Evolutionary conservation across 2,888 invertebrate genomes (phyloP), one percentile per base, ranked within the genome.

Genomic region (Ornithoptera priamus): DNA sequence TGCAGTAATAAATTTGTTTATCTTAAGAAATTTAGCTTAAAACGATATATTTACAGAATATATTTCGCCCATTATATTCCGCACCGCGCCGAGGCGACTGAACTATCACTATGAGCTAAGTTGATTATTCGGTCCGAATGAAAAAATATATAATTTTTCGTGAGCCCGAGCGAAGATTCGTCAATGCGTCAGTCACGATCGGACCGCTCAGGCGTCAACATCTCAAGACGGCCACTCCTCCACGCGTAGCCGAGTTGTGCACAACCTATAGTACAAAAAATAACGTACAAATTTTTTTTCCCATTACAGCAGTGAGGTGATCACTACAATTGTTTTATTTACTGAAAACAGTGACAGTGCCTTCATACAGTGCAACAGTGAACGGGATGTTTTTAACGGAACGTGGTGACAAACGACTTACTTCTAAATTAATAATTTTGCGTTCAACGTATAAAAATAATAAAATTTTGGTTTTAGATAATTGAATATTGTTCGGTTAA

Each of bases 71-170:
- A 74, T 80, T 75, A 77, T 75, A 75, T 75, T 73, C 75, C 77
- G 75, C 74, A 76, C 71, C 78, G 77, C 75, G 76, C 71, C 79
- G 86, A 83, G 90, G 89, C 84, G 83, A 90, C 78, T 92, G 92
- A 92, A 92, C 92, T 92, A 90, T 87, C 85, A 85, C 90, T 90
- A 89, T 85, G 86, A 88, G 85, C 85, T 85, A 87, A 88, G 90
- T 88, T 89, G 90, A 89, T 89, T 90, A 91, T 91, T 89, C 90
- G 85, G 86, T 77, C 79, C 84, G 86, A 86, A 85, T 85, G 85
- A 89, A 91, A 92, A 91, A 89, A 88, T 84, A 87, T 86, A 85
- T 86, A 85, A 84, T 87, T 90, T 70, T 92, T 90, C 87, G 90
- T 89, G 85, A 83, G 87, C 84, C 86, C 83, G 83, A 80, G 81